These are phyloP conservation scores for Ictalurus punctatus DNA, from an alignment of 2,113 vertebrate species.

Conservation along the genomic window DNA sequence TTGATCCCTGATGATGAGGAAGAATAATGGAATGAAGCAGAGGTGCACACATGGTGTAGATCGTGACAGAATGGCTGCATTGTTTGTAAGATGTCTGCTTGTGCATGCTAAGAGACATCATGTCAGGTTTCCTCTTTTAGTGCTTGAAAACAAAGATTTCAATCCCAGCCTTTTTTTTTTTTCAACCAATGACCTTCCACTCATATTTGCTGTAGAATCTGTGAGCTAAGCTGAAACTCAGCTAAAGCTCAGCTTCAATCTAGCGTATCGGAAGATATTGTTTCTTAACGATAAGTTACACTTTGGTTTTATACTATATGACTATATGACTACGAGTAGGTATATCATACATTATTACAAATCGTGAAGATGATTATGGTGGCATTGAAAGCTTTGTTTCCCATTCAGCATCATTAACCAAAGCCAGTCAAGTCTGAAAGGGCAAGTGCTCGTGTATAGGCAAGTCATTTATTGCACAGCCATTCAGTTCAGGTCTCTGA, in stretches of 20 bases:
- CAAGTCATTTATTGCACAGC: conserved; percentile 80
- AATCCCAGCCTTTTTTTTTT: conserved; percentile 54
- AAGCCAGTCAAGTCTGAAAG: conserved; percentile 73
- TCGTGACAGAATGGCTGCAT: conserved; percentile 71
- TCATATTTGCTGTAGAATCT: not conserved
- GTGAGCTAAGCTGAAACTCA: not conserved
- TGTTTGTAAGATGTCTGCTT: conserved; percentile 61
- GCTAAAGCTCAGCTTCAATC: not conserved
- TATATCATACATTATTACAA: not conserved
- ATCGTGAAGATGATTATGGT: not conserved
- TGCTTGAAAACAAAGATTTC: conserved; percentile 74
- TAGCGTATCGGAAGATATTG: not conserved
- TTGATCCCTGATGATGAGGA: conserved; percentile 64
- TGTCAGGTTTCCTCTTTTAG: conserved; percentile 62
- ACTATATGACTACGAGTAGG: not conserved
- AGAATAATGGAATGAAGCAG: conserved; percentile 50
- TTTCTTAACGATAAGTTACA: not conserved
- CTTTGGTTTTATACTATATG: not conserved
- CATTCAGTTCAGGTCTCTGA: conserved; percentile 72
- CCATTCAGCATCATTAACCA: conserved; percentile 69
- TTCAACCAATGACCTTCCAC: not conserved
- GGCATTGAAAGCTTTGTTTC: conserved; percentile 78
- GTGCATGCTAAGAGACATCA: conserved; percentile 72
- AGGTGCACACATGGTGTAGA: conserved; percentile 66
- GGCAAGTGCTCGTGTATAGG: conserved; percentile 70